Evolutionary conservation across 2,888 invertebrate genomes (phyloP).

Genomic region (Agrochola lota): DNA sequence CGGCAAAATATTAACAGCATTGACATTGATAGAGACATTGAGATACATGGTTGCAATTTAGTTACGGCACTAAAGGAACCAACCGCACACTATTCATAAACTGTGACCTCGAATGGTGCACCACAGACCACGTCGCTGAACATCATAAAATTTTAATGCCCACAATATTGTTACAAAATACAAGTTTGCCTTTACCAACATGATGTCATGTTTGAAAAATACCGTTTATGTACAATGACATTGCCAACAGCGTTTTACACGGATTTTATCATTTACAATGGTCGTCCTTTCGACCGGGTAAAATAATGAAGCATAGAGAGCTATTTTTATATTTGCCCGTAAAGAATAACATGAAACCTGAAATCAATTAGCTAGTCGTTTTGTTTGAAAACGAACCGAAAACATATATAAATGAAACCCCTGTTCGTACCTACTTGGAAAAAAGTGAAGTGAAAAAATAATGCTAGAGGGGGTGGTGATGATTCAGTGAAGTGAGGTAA

Average conservation of each 20-base stretch:
- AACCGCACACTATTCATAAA: constrained; percentile 67
- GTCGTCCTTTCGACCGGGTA: constrained; percentile 43
- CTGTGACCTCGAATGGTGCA: constrained; percentile 72
- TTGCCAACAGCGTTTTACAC: constrained; percentile 67
- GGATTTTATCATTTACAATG: constrained; percentile 31
- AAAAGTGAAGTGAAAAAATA: constrained; percentile 52
- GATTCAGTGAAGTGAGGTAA: constrained; percentile 77
- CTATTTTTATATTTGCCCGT: constrained; percentile 25
- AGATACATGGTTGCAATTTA: constrained; percentile 63
- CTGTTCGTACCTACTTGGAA: constrained; percentile 12
- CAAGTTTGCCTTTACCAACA: constrained; percentile 68
- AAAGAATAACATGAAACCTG: constrained; percentile 26
- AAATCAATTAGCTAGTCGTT: constrained; percentile 9
- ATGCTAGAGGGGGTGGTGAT: constrained; percentile 61
- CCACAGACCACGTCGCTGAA: constrained; percentile 62
- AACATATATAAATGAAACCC: constrained; percentile 25
- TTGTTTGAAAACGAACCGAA: constrained; percentile 7
- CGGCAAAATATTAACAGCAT: constrained; percentile 31
- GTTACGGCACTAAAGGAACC: constrained; percentile 60
- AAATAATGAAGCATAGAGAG: constrained; percentile 43
- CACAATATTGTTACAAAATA: constrained; percentile 69
- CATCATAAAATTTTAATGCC: constrained; percentile 79
- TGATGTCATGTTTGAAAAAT: constrained; percentile 77
- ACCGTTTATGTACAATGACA: constrained; percentile 63
- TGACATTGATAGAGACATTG: constrained; percentile 61